phyloP scores from a whole-genome alignment of 2,888 invertebrate genomes.

The Agrenia bidenticulata region DNA sequence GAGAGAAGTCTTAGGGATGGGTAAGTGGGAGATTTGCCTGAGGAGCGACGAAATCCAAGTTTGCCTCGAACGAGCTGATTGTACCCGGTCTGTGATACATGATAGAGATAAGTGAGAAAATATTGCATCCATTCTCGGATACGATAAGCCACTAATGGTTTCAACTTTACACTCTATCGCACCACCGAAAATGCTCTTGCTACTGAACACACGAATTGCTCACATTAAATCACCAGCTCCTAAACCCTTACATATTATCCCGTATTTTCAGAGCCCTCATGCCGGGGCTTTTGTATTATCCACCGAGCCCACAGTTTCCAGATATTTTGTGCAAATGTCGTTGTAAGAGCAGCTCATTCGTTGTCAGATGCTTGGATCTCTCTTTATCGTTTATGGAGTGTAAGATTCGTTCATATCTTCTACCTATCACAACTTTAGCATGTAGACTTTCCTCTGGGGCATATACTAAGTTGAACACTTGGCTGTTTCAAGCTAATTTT shows the following conservation, averaged over 20 bases:
- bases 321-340: neutral
- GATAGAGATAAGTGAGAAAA: constrained; percentile 55
- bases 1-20: too few relatives aligned
- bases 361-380: neutral
- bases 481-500: too few relatives aligned
- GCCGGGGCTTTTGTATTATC: constrained; percentile 14
- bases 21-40: too few relatives aligned
- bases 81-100: constrained; percentile 45
- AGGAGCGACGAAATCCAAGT: constrained; percentile 45
- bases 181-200: constrained; percentile 28
- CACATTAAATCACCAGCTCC: constrained; percentile 39
- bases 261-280: constrained; percentile 3
- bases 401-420: neutral
- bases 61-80: constrained; percentile 46
- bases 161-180: constrained; percentile 65
- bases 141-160: constrained; percentile 60
- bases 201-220: constrained; percentile 38
- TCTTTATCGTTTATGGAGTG: constrained; percentile 1
- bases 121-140: constrained; percentile 59
- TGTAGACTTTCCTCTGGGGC: too few relatives aligned
- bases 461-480: too few relatives aligned
- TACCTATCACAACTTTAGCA: too few relatives aligned
- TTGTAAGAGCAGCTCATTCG: too few relatives aligned
- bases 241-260: constrained; percentile 19
- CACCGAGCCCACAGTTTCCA: neutral